phyloP scores from a whole-genome alignment of 2,888 invertebrate genomes.

The Amiota communis region DNA sequence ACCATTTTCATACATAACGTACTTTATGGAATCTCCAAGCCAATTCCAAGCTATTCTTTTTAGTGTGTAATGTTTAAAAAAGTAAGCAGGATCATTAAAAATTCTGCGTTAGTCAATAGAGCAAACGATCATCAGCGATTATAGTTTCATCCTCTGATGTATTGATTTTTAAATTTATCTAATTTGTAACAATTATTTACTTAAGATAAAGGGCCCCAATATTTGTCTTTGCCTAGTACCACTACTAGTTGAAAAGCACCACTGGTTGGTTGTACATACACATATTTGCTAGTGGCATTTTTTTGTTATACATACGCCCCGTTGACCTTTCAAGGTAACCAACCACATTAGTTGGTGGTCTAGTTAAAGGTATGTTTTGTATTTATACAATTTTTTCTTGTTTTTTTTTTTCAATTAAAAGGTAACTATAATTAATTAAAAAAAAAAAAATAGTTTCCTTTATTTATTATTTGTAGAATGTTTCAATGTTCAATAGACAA shows the following conservation, averaged over 20 bases:
- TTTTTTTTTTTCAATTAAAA: background rate
- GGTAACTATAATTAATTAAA: background rate
- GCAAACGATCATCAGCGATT: too few relatives aligned
- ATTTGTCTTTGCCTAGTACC: conserved; percentile 2
- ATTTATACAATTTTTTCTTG: background rate
- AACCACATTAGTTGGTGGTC: background rate
- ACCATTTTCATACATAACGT: too few relatives aligned
- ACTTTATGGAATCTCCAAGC: too few relatives aligned
- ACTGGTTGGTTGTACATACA: background rate
- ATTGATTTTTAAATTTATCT: too few relatives aligned
- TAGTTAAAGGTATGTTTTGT: conserved; percentile 6
- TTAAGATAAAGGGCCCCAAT: background rate
- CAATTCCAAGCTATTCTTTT: too few relatives aligned
- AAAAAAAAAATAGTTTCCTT: background rate
- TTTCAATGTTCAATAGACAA: background rate
- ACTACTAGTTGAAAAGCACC: background rate
- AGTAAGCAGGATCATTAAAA: too few relatives aligned
- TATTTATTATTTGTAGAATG: conserved; percentile 1
- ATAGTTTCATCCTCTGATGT: too few relatives aligned
- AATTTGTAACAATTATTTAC: too few relatives aligned
- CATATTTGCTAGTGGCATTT: conserved; percentile 11
- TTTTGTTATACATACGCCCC: conserved; percentile 16
- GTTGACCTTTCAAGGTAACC: conserved; percentile 25
- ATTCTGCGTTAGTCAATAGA: too few relatives aligned
- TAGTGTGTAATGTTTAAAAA: too few relatives aligned